Conservation (phyloP, 2,797 vertebrate species). For the Amblyraja radiata region DNA sequence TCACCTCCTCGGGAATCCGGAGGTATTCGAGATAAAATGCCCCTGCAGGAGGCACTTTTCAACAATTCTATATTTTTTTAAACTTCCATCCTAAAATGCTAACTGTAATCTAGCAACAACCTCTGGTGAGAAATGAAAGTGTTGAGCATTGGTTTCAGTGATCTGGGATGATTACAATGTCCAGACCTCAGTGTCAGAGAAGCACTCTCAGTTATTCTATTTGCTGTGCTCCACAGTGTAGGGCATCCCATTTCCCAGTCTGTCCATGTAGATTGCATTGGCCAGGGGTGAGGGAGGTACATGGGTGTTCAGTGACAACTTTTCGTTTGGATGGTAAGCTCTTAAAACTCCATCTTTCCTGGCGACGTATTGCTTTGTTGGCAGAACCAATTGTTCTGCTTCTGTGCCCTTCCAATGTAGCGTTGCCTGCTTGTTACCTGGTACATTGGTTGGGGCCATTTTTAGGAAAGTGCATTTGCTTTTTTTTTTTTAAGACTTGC, state of each 20-base stretch:
- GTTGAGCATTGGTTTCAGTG: neutral
- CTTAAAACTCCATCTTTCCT: neutral
- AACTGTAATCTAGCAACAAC: neutral
- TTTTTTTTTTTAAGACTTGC: no score
- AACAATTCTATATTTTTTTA: neutral
- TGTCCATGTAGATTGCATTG: neutral
- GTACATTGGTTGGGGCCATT: neutral
- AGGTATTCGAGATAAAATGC: neutral
- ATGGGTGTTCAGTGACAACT: neutral
- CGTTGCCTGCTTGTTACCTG: neutral
- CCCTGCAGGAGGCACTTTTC: neutral
- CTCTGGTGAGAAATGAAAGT: conserved; percentile 17
- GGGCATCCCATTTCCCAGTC: neutral
- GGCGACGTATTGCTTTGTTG: neutral
- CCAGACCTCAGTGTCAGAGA: neutral
- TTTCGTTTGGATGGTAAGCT: neutral
- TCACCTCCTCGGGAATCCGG: neutral
- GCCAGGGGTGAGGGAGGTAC: neutral
- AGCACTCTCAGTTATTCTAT: neutral
- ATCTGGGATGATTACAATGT: neutral
- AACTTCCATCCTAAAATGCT: conserved; percentile 4
- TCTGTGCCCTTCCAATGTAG: neutral
- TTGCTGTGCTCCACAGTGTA: neutral
- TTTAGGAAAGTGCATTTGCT: neutral
- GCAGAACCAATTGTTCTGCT: neutral